phyloP scores from a whole-genome alignment of 2,888 invertebrate species.

The Pterobdella sp. region DNA sequence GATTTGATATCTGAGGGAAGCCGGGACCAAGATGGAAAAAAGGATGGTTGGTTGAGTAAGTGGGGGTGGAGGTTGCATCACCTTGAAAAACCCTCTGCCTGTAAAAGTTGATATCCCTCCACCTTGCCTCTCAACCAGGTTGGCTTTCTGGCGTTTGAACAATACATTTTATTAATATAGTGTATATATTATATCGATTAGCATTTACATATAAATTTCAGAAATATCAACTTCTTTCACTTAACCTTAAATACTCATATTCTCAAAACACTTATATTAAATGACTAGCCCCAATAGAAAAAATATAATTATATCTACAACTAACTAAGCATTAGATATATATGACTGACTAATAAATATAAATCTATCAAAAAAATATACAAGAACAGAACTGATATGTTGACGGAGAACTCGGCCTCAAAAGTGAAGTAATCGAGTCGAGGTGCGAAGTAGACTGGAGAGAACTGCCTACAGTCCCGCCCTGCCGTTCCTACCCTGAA shows the following conservation, averaged over 20 bases:
- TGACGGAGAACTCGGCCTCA: constrained; percentile 39
- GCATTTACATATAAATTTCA: too few relatives aligned
- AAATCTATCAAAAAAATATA: too few relatives aligned
- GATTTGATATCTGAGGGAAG: constrained; percentile 34
- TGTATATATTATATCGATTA: too few relatives aligned
- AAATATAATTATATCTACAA: too few relatives aligned
- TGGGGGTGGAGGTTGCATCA: constrained; percentile 28
- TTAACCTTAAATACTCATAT: too few relatives aligned
- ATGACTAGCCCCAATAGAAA: too few relatives aligned
- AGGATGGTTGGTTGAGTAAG: constrained; percentile 21
- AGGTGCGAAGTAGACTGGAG: constrained; percentile 38
- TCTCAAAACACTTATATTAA: too few relatives aligned
- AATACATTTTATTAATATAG: too few relatives aligned
- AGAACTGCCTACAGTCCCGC: constrained; percentile 37
- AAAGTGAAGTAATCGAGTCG: constrained; percentile 38
- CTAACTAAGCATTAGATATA: too few relatives aligned
- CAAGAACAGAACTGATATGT: constrained; percentile 28
- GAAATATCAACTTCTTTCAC: too few relatives aligned
- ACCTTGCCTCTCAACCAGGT: constrained; percentile 37
- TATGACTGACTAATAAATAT: too few relatives aligned
- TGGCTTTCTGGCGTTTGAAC: constrained; percentile 28
- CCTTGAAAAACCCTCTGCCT: constrained; percentile 39
- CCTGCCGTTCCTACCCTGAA: constrained; percentile 32
- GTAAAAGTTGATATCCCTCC: constrained; percentile 39
- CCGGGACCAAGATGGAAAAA: constrained; percentile 32